These are phyloP conservation scores for Sphenopsis melanotis DNA, from an alignment of 2,797 vertebrate species.

Conservation along the genomic window DNA sequence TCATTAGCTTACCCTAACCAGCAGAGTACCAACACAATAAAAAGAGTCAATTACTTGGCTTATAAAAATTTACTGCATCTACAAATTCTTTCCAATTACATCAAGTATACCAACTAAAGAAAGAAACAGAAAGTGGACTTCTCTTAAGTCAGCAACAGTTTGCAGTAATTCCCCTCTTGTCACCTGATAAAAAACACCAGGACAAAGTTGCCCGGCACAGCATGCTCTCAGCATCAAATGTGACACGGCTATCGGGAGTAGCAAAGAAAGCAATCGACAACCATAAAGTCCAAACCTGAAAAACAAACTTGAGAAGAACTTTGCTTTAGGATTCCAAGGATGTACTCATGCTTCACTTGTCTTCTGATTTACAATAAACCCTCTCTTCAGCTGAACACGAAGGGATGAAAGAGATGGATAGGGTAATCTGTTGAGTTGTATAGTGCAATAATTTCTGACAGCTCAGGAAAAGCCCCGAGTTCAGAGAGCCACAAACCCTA, in stretches of 20 bases:
- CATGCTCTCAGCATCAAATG: neutral
- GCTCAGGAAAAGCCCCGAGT: neutral
- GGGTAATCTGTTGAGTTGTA: neutral
- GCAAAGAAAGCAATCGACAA: neutral
- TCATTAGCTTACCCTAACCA: neutral
- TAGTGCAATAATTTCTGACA: neutral
- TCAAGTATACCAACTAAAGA: neutral
- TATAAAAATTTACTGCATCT: constrained; percentile 11
- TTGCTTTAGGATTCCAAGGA: neutral
- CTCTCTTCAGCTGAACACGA: neutral
- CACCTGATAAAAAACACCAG: neutral
- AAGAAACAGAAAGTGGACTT: neutral
- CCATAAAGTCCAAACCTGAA: neutral
- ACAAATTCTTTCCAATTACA: neutral
- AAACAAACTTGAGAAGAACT: neutral
- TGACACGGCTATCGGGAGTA: rapidly evolving
- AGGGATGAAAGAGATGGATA: neutral
- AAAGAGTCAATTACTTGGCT: constrained; percentile 6
- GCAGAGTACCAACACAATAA: neutral
- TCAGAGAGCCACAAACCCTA: neutral
- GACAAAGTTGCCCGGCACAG: neutral
- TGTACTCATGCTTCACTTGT: neutral
- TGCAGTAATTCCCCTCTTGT: neutral
- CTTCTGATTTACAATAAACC: neutral
- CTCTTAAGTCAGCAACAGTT: neutral